Evolutionary conservation across 2,113 vertebrate species (phyloP), one percentile per base, ranked within the genome.

Genomic region (Lathamus discolor): DNA sequence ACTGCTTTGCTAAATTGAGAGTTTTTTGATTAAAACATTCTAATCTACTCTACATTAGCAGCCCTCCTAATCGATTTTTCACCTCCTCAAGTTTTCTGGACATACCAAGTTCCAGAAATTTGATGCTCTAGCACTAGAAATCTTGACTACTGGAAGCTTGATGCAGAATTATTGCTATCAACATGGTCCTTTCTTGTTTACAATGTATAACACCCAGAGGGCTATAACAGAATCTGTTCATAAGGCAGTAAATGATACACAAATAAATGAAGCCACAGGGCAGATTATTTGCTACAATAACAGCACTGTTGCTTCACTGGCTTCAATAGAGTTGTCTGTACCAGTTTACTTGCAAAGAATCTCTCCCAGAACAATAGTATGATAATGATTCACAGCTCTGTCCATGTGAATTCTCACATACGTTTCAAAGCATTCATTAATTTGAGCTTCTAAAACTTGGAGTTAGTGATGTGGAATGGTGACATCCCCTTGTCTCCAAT

Each of bases 371-470:
- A 41, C 55, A 81, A 0, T 10, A 13, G 10, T 9, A 9, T 1
- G 11, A 9, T 5, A 11, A 27, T 5, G 41, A 13, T 1, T 6
- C 2, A 3, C n/a, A 63, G 82, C 46, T 63, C 69, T 25, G 23
- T 2, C 66, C 55, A 8, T 7, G 43, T 14, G 27, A 79, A 46
- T 13, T 41, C 82, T 41, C 69, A 39, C 27, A 2, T 5, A 20
- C 0, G 0, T 59, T 13, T 55, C 9, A 1, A 24, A 24, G 10
- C 28, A 10, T 13, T 55, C 7, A 1, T 29, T 39, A 51, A 73
- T 39, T 5, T 62, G 35, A 51, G 39, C 46, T 46, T 41, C 51
- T 16, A 17, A 37, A 90, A 54, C 52, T 41, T 49, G 7, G 33
- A 27, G 11, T 29, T 4, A 22, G 37, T 13, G 20, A 23, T 6